phyloP scores from a whole-genome alignment of 2,797 vertebrate species.

The Cheirogaleus major region DNA sequence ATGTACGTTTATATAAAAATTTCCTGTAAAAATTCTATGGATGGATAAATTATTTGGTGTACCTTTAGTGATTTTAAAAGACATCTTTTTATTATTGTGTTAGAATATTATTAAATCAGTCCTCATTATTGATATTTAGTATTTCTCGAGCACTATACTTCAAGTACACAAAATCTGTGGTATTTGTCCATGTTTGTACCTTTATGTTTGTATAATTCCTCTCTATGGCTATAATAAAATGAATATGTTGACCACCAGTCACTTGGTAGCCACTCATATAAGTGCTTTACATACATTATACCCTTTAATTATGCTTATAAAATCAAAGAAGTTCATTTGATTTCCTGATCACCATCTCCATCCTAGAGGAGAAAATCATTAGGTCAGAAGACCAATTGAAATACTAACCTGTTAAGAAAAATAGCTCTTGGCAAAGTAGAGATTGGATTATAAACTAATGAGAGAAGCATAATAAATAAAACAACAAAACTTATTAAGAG shows the following conservation, averaged over 20 bases:
- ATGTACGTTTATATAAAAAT: background rate
- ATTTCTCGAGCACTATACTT: background rate
- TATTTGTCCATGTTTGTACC: background rate
- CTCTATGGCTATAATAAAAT: background rate
- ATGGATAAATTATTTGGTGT: background rate
- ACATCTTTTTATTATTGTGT: background rate
- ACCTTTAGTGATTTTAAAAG: constrained; percentile 17
- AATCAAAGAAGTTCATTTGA: constrained; percentile 27
- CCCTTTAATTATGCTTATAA: constrained; percentile 47
- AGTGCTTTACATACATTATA: background rate
- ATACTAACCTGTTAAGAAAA: constrained; percentile 26
- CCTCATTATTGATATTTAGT: background rate
- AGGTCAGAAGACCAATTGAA: background rate
- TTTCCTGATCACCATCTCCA: constrained; percentile 28
- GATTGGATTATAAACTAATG: constrained; percentile 2
- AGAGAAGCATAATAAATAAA: background rate
- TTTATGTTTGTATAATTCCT: constrained; percentile 4
- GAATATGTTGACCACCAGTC: background rate
- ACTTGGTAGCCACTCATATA: background rate
- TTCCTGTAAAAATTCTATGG: background rate
- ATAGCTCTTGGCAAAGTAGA: constrained; percentile 9
- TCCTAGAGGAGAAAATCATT: background rate
- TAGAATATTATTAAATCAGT: background rate
- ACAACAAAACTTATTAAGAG: background rate
- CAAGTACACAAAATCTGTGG: background rate